Evolutionary conservation across 2,113 vertebrate species (phyloP).

Genomic region (Scalopus aquaticus): DNA sequence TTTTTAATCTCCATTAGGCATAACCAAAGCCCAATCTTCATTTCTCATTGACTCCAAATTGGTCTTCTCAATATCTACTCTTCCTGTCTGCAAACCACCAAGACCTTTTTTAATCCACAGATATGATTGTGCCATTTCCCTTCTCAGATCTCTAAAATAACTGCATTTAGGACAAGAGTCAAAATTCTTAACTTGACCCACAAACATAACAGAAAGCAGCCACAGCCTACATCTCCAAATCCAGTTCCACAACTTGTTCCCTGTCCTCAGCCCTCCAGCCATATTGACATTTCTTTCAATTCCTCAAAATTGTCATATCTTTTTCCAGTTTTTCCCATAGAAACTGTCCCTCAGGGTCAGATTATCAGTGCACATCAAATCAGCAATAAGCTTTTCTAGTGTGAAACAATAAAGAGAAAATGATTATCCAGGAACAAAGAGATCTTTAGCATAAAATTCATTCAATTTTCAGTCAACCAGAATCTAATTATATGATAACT

Average conservation of each 20-base stretch:
- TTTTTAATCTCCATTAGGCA: neutral
- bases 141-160: neutral
- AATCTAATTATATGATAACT: neutral
- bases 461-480: neutral
- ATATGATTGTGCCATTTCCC: neutral
- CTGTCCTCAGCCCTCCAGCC: neutral
- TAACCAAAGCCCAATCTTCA: neutral
- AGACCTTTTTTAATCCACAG: neutral
- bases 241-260: neutral
- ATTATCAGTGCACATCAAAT: neutral
- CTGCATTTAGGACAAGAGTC: neutral
- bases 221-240: neutral
- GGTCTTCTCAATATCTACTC: neutral
- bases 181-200: neutral
- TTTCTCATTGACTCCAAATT: neutral
- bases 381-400: neutral
- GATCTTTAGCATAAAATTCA: neutral
- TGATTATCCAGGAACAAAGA: neutral
- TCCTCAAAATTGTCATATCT: neutral
- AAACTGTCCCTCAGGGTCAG: neutral
- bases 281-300: neutral
- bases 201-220: neutral
- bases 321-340: neutral
- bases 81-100: neutral
- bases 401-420: neutral